phyloP scores from a whole-genome alignment of 30 jellyfish, hydroid and myxozoan species.

The Chironex yamaguchii region DNA sequence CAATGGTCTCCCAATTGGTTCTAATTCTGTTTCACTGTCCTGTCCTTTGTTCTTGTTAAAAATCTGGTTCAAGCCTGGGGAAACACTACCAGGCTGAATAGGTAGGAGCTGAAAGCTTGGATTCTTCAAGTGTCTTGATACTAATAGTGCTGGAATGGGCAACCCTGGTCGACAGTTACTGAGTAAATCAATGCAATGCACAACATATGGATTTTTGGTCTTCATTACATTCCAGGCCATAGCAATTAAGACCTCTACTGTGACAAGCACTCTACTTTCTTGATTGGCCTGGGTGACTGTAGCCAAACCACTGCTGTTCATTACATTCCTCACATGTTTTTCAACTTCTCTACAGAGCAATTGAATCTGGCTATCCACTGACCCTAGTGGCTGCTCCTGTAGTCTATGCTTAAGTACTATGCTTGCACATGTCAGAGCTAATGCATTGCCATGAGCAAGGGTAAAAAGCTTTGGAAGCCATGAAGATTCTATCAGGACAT shows the following conservation, averaged over 20 bases:
- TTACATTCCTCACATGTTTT: conserved; percentile 18
- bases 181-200: conserved; percentile 80
- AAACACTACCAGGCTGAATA: conserved; percentile 10
- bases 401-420: conserved; percentile 66
- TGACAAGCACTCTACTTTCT: conserved; percentile 38
- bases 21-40: conserved; percentile 62
- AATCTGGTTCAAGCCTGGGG: conserved; percentile 67
- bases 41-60: conserved; percentile 46
- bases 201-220: conserved; percentile 51
- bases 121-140: conserved; percentile 68
- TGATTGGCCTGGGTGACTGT: conserved; percentile 18
- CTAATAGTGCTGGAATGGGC: conserved; percentile 71
- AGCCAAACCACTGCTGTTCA: conserved; percentile 14
- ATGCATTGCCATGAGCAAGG: conserved; percentile 61
- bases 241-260: conserved; percentile 86
- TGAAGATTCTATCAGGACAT: conserved; percentile 38
- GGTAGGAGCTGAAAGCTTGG: conserved; percentile 82
- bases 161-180: conserved; percentile 80
- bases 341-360: conserved; percentile 63
- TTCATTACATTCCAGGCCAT: conserved; percentile 71
- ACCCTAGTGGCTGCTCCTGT: conserved; percentile 47
- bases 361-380: conserved; percentile 76
- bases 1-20: conserved; percentile 95
- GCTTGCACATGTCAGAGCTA: conserved; percentile 82
- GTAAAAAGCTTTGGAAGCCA: conserved; percentile 33